Base-by-base conservation (phyloP, 2,113 vertebrate species). In the Symphodus melops region DNA sequence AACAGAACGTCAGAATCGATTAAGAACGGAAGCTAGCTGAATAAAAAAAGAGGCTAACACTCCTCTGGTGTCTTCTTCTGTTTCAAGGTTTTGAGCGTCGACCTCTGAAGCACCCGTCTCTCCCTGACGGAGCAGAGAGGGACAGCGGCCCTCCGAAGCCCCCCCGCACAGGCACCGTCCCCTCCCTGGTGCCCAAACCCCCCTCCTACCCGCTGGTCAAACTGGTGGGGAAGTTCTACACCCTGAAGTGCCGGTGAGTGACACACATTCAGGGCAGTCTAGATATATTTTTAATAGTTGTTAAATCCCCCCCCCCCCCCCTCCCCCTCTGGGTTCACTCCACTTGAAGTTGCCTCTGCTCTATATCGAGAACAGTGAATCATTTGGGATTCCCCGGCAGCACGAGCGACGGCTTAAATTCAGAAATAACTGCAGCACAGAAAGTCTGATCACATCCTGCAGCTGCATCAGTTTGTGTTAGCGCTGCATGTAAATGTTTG, bases 181-280 rank as follows among this genome's bases (percentile, higher is more conserved):
- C 97, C 0, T 94, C 97, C 55, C 93, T 98, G 88, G 96, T 98
- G 82, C 97, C 97, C 73, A 96, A 96, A 54, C 97, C 97, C 0
- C 96, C 96, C 0, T 95, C 96, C 69, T 96, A 96, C 4, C 96
- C 97, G 1, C 90, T 98, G 62, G 97, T 98, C 83, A 98, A 96
- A 84, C 96, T 98, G 51, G 96, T 97, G 78, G 97, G 97, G 64
- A 97, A 98, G 85, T 95, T 97, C 88, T 98, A 98, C 91, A 97
- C 96, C 63, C 94, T 98, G n/a, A 98, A 98, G 88, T 98, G 97
- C 96, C 96, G 97, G 97, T 98, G 78, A 86, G 93, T 81, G 54
- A 33, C 25, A 25, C 28, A 58, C 16, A 60, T 58, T 54, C 57
- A 54, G 28, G 0, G 52, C 44, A 44, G 58, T 57, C 54, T 36